These are phyloP conservation scores for Nebria salina DNA, from an alignment of 2,888 invertebrate genomes.

Conservation along the genomic window DNA sequence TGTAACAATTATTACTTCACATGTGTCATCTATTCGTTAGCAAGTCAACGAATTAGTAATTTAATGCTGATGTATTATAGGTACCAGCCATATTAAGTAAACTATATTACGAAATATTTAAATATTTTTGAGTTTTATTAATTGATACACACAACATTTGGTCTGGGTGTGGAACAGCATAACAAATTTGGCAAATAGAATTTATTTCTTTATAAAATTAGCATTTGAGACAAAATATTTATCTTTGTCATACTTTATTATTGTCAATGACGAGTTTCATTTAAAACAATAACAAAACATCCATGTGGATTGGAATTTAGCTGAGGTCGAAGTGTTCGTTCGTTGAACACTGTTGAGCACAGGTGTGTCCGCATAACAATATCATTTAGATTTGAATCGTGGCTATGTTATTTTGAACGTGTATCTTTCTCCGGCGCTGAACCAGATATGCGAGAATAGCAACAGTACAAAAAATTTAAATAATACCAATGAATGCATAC, in stretches of 20 bases:
- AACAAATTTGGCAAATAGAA: no score
- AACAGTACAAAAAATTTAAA: background rate
- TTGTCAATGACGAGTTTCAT: background rate
- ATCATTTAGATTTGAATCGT: constrained; percentile 18
- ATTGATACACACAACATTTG: background rate
- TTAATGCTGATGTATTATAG: background rate
- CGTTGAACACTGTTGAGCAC: background rate
- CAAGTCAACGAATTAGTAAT: background rate
- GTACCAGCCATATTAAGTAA: background rate
- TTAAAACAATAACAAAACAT: background rate
- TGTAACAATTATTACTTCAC: background rate
- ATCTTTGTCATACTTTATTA: no score
- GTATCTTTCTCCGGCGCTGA: background rate
- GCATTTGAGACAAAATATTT: no score
- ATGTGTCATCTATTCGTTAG: background rate
- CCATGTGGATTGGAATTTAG: background rate
- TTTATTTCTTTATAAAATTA: no score
- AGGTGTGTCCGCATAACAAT: constrained; percentile 15
- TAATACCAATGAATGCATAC: background rate
- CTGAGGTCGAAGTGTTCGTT: background rate
- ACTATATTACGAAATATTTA: background rate
- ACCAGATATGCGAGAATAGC: constrained; percentile 8
- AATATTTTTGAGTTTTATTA: background rate
- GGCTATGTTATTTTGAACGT: constrained; percentile 9
- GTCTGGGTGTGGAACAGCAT: no score